Percentiles rank a stretch among this genome's conserved stretches.
phyloP scores from a whole-genome alignment of 2,888 invertebrate genomes.

The Metellina segmentata region DNA sequence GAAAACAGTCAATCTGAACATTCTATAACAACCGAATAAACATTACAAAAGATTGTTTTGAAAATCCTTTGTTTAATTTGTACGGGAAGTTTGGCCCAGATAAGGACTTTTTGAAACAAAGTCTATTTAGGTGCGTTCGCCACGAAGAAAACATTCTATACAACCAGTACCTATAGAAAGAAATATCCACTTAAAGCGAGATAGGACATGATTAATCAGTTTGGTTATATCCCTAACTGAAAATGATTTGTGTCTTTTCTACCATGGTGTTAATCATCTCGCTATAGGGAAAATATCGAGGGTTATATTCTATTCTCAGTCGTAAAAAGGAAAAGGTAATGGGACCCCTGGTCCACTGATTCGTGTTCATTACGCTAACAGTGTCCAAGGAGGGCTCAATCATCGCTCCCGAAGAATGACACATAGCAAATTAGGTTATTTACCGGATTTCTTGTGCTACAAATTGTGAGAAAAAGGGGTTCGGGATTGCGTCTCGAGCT shows the following conservation, averaged over 20 bases:
- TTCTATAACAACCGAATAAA: too few relatives aligned
- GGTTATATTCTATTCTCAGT: conserved; percentile 1
- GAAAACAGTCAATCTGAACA: too few relatives aligned
- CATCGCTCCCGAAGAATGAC: background rate
- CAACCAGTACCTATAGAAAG: background rate
- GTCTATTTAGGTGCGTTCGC: too few relatives aligned
- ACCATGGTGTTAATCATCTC: background rate
- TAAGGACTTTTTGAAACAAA: too few relatives aligned
- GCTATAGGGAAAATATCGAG: background rate
- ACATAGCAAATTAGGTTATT: background rate
- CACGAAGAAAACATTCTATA: background rate
- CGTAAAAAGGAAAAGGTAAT: background rate
- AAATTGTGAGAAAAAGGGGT: background rate
- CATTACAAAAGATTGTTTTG: too few relatives aligned
- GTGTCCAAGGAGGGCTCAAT: background rate
- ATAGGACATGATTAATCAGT: background rate
- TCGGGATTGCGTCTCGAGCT: too few relatives aligned
- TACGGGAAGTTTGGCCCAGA: too few relatives aligned
- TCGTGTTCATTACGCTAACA: background rate
- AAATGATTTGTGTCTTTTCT: background rate
- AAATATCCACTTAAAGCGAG: background rate
- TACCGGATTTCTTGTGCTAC: background rate
- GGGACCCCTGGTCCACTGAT: background rate
- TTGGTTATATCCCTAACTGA: background rate
- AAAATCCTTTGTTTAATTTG: too few relatives aligned